Conservation (phyloP, 2,797 vertebrate genomes). For the Pelobates cultripes region DNA sequence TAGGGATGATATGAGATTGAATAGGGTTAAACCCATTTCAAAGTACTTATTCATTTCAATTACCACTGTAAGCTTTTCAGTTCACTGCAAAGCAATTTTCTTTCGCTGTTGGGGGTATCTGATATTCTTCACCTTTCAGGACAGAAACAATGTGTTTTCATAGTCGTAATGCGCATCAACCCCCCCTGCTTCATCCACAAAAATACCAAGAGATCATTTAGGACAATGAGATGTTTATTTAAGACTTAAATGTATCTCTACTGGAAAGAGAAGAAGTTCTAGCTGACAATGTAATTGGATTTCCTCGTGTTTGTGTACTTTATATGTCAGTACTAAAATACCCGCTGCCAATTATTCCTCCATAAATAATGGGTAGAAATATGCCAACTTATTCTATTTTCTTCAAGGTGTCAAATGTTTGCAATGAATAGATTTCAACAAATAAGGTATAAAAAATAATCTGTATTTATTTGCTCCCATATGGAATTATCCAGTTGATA, state of each 20-base stretch:
- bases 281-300: constrained; percentile 39
- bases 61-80: constrained; percentile 46
- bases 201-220: constrained; percentile 28
- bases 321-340: background rate
- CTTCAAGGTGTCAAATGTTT: constrained; percentile 10
- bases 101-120: constrained; percentile 47
- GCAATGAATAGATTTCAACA: constrained; percentile 18
- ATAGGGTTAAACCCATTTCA: constrained; percentile 49
- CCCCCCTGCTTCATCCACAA: constrained; percentile 15
- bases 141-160: constrained; percentile 39
- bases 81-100: constrained; percentile 53
- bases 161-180: constrained; percentile 31
- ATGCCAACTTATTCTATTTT: constrained; percentile 15
- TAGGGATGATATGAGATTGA: constrained; percentile 14
- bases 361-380: constrained; percentile 32
- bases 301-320: constrained; percentile 10
- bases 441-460: constrained; percentile 1
- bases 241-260: constrained; percentile 35
- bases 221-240: constrained; percentile 42
- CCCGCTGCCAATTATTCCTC: constrained; percentile 9
- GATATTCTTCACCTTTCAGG: constrained; percentile 44
- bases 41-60: constrained; percentile 49
- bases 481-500: constrained; percentile 15
- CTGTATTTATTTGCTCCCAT: background rate
- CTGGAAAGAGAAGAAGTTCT: constrained; percentile 4